These are phyloP conservation scores for Bombus turneri DNA, from an alignment of 1,140 invertebrate species.

Conservation along the genomic window DNA sequence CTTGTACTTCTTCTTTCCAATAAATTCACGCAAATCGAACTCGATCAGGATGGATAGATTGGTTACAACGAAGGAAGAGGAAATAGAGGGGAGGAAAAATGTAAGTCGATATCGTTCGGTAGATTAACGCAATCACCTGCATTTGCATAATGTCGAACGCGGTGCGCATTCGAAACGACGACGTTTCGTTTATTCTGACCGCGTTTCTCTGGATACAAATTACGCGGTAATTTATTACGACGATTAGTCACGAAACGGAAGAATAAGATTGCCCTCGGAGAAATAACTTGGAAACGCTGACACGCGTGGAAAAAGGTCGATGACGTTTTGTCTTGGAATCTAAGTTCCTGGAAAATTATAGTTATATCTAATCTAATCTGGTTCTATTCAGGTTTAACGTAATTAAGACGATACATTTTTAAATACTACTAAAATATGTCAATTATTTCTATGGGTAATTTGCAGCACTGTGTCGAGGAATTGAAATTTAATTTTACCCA, in stretches of 20 bases:
- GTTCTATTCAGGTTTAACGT: background rate
- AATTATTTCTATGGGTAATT: too few species aligned
- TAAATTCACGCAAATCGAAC: too few species aligned
- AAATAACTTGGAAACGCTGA: constrained; percentile 19
- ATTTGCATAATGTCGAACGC: constrained; percentile 45
- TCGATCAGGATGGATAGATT: too few species aligned
- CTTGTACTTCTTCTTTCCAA: too few species aligned
- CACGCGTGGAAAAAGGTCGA: background rate
- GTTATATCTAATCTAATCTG: background rate
- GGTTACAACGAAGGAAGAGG: too few species aligned
- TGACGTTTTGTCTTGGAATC: background rate
- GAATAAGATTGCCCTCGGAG: constrained; percentile 15
- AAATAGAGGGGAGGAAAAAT: background rate
- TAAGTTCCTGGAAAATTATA: background rate
- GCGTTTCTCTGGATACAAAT: constrained; percentile 41
- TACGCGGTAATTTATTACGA: constrained; percentile 49
- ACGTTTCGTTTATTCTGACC: constrained; percentile 45
- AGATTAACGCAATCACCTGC: constrained; percentile 15
- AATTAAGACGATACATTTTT: too few species aligned
- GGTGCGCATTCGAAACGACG: constrained; percentile 39
- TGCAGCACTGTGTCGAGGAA: too few species aligned
- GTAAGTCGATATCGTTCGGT: constrained; percentile 14
- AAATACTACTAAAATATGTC: too few species aligned
- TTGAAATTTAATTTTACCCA: too few species aligned
- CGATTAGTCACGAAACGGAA: constrained; percentile 45